Evolutionary conservation across 2,113 vertebrate species (phyloP).

Genomic region (Hydrochoerus hydrochaeris): DNA sequence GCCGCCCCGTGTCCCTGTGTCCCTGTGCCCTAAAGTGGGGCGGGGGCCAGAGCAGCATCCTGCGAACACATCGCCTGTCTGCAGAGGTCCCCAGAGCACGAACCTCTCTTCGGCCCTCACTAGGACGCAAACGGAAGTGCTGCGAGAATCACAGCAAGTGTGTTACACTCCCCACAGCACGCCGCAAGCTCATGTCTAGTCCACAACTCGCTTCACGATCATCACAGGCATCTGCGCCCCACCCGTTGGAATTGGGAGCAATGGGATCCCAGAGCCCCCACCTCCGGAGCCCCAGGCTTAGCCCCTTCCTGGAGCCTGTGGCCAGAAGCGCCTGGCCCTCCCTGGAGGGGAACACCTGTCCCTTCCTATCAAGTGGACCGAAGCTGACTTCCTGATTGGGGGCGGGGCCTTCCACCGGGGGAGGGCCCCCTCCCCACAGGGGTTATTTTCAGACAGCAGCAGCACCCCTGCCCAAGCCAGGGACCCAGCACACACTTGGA

Average conservation of each 20-base stretch:
- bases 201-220: conserved; percentile 51
- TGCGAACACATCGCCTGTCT: background rate
- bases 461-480: conserved; percentile 77
- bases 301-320: accelerated
- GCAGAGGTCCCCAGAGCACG: background rate
- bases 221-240: background rate
- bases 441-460: conserved; percentile 77
- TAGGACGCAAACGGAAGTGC: background rate
- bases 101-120: background rate
- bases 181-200: conserved; percentile 51
- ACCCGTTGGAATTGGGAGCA: background rate
- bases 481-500: conserved; percentile 82
- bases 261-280: accelerated
- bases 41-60: background rate
- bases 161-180: conserved; percentile 8
- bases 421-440: conserved; percentile 63
- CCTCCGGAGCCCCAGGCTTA: background rate
- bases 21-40: background rate
- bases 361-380: background rate
- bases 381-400: background rate
- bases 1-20: background rate
- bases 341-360: background rate
- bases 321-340: accelerated
- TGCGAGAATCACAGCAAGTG: conserved; percentile 68
- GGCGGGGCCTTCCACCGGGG: background rate